These are phyloP conservation scores for Agrochola litura DNA, from an alignment of 2,888 invertebrate species.

Conservation along the genomic window DNA sequence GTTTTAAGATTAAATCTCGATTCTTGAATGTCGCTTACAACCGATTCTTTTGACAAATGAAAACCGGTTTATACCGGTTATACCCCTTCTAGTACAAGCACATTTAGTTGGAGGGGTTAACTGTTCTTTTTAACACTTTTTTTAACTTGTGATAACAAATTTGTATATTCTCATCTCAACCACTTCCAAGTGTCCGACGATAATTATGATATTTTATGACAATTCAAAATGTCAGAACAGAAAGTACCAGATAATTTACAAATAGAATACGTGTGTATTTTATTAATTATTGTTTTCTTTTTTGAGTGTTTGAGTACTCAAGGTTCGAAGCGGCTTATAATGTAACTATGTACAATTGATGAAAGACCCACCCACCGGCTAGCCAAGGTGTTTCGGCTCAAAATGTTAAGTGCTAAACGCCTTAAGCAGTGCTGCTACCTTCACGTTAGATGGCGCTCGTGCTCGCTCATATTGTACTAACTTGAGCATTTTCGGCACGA, in stretches of 20 bases:
- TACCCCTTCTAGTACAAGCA: constrained; percentile 42
- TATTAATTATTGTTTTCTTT: neutral
- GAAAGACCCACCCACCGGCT: constrained; percentile 61
- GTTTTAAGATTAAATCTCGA: constrained; percentile 44
- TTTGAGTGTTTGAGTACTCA: constrained; percentile 10
- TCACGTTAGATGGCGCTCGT: constrained; percentile 63
- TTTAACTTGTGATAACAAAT: constrained; percentile 16
- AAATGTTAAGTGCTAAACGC: constrained; percentile 34
- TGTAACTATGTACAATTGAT: constrained; percentile 54
- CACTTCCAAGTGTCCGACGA: neutral
- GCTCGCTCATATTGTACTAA: constrained; percentile 41
- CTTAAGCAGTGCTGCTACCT: constrained; percentile 58
- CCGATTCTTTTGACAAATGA: constrained; percentile 1
- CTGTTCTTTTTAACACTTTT: constrained; percentile 2
- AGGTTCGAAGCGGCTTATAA: constrained; percentile 46
- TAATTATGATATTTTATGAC: constrained; percentile 3
- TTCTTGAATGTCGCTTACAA: constrained; percentile 55
- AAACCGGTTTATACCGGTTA: neutral
- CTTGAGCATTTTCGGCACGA: constrained; percentile 51
- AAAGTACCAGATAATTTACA: neutral
- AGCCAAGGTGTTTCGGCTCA: constrained; percentile 39
- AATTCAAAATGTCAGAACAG: neutral
- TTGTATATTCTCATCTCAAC: neutral
- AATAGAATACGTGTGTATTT: constrained; percentile 14
- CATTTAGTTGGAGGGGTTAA: constrained; percentile 18